phyloP scores from a whole-genome alignment of 1,140 invertebrate species.

The Euura lappo region DNA sequence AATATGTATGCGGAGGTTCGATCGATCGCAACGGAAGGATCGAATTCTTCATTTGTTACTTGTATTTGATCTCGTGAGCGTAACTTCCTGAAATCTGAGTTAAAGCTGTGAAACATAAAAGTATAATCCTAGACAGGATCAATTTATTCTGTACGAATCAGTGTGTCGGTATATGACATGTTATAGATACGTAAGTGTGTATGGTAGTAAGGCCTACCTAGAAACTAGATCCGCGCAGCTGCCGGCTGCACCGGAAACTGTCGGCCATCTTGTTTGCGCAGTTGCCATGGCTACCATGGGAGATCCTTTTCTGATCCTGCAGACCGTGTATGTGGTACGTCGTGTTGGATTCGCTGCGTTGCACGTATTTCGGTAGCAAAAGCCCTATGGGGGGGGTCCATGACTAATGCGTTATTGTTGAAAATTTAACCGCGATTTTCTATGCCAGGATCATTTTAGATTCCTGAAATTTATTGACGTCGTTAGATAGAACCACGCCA shows the following conservation, averaged over 20 bases:
- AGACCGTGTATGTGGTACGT: neutral
- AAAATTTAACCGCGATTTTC: slow-evolving; percentile 36
- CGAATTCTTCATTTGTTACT: neutral
- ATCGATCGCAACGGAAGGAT: neutral
- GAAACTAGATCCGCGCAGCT: slow-evolving; percentile 61
- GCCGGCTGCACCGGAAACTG: slow-evolving; percentile 56
- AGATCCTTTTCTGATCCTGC: slow-evolving; percentile 45
- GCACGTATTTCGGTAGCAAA: slow-evolving; percentile 20
- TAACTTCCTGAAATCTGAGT: slow-evolving; percentile 5
- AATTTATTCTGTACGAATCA: neutral
- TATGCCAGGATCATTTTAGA: slow-evolving; percentile 50
- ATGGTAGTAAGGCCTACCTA: slow-evolving; percentile 26
- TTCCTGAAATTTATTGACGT: slow-evolving; percentile 54
- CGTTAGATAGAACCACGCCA: neutral
- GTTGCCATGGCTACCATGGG: slow-evolving; percentile 56
- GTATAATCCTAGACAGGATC: slow-evolving; percentile 7
- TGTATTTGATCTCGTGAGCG: neutral
- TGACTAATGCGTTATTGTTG: slow-evolving; percentile 44
- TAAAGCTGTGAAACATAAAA: slow-evolving; percentile 5
- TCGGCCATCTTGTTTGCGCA: slow-evolving; percentile 61
- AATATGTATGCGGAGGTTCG: neutral
- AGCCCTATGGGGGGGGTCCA: slow-evolving; percentile 38
- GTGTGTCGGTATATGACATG: neutral
- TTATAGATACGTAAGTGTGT: slow-evolving; percentile 14
- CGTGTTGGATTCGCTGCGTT: neutral